phyloP scores from a whole-genome alignment of 2,113 vertebrate species.

The Entomyzon cyanotis region DNA sequence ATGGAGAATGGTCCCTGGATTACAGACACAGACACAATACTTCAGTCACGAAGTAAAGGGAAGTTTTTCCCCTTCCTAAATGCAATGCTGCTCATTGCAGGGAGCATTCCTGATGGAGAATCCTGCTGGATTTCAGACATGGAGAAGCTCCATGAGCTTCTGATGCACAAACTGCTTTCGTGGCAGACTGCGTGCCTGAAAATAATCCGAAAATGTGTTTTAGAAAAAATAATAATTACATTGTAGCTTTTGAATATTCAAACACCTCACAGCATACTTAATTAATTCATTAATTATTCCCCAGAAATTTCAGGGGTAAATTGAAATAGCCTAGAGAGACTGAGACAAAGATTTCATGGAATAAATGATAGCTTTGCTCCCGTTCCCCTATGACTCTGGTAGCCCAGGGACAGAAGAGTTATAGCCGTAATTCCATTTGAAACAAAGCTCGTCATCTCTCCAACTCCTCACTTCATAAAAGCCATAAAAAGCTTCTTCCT shows the following conservation, averaged over 20 bases:
- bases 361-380: slow-evolving; percentile 56
- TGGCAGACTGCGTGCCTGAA: slow-evolving; percentile 39
- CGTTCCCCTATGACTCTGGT: slow-evolving; percentile 41
- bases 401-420: slow-evolving; percentile 62
- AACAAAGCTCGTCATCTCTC: slow-evolving; percentile 50
- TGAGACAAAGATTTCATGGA: slow-evolving; percentile 59
- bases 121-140: background rate
- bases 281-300: slow-evolving; percentile 74
- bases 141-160: background rate
- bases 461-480: slow-evolving; percentile 20
- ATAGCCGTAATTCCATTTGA: slow-evolving; percentile 16
- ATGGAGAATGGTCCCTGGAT: too few relatives aligned
- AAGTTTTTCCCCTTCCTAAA: background rate
- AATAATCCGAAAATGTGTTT: slow-evolving; percentile 61
- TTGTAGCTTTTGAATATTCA: slow-evolving; percentile 69
- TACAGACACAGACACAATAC: background rate
- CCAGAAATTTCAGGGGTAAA: slow-evolving; percentile 68
- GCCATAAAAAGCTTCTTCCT: slow-evolving; percentile 15
- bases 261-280: slow-evolving; percentile 63
- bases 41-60: background rate
- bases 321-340: slow-evolving; percentile 63
- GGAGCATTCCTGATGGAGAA: background rate
- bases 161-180: background rate
- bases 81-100: background rate
- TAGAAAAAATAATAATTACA: slow-evolving; percentile 70